Percentiles rank a stretch among this genome's conserved stretches.
phyloP scores from a whole-genome alignment of 2,797 vertebrate species.

The Sebastiscus albofasciatus region DNA sequence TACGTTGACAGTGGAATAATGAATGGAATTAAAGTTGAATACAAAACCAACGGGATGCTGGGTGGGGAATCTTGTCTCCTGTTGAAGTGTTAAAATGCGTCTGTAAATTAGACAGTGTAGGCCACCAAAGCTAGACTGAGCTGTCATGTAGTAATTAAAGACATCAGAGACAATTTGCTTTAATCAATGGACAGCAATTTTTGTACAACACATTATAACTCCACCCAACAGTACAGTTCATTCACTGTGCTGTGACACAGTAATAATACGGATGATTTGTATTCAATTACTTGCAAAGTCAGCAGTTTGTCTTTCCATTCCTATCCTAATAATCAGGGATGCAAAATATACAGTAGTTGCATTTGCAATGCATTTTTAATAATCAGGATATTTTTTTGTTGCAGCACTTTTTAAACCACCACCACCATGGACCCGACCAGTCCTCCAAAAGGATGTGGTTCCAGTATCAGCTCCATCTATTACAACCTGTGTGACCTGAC shows the following conservation, averaged over 20 bases:
- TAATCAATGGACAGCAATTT: neutral
- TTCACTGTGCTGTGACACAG: neutral
- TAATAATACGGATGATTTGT: neutral
- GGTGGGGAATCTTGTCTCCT: neutral
- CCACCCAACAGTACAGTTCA: neutral
- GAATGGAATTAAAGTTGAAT: neutral
- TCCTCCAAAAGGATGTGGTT: constrained; percentile 79
- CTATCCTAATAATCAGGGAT: neutral
- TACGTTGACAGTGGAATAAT: neutral
- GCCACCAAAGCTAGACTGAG: neutral
- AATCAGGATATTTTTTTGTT: constrained; percentile 3
- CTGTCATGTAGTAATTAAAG: constrained; percentile 11
- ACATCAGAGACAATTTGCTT: neutral
- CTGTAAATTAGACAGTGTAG: neutral
- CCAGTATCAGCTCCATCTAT: constrained; percentile 83
- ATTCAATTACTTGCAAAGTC: neutral
- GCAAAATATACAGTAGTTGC: neutral
- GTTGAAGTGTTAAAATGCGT: neutral
- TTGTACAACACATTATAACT: neutral
- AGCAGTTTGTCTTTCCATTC: neutral
- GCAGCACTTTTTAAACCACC: neutral
- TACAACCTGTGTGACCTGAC: constrained; percentile 92
- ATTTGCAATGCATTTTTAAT: neutral
- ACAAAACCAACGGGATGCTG: neutral
- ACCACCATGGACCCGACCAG: constrained; percentile 62